Evolutionary conservation across 2,797 vertebrate species (phyloP), one percentile per base, ranked within the genome.

Genomic region (Cephalopachus bancanus): DNA sequence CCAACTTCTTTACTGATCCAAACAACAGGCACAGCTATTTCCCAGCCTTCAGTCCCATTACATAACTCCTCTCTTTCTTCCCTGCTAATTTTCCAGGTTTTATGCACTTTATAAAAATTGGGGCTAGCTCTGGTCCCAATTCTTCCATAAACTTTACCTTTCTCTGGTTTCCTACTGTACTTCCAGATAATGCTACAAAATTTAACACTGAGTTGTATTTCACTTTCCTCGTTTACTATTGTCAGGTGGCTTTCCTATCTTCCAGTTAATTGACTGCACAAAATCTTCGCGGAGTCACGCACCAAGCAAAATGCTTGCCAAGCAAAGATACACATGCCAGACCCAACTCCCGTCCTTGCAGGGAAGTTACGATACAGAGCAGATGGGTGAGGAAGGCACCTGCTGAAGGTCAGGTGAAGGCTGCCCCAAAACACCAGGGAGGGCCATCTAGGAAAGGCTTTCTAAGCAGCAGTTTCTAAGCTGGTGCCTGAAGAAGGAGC

Each of bases 401-500:
- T 37, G 5, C 0, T 12, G 3, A n/a, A 3, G 49, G 12, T 28
- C 2, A 49, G 2, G 6, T 20, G 24, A 92, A 8, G 1, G 3
- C 1, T 57, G 37, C 37, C 49, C 78, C 33, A 37, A 79, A 84
- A 76, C n/a, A 78, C 44, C 44, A 44, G 19, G 10, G 5, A 91
- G 59, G n/a, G 49, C 51, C 28, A 0, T 24, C 37, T 28, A 84
- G 3, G 57, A 44, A 85, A 83, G 75, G 10, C 28, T 72, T 49
- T 53, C 10, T 44, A 67, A 76, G 59, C 2, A 53, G 5, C 75
- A 3, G 6, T 55, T 44, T 30, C 64, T 75, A 64, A 84, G 44
- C 55, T 69, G 75, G 6, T 76, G 33, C 44, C 62, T 67, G 78
- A 92, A 86, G 55, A 16, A 76, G 14, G 14, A 65, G 17, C 44